Base-by-base conservation (phyloP, 2,888 invertebrate species). In the Cosmia trapezina region DNA sequence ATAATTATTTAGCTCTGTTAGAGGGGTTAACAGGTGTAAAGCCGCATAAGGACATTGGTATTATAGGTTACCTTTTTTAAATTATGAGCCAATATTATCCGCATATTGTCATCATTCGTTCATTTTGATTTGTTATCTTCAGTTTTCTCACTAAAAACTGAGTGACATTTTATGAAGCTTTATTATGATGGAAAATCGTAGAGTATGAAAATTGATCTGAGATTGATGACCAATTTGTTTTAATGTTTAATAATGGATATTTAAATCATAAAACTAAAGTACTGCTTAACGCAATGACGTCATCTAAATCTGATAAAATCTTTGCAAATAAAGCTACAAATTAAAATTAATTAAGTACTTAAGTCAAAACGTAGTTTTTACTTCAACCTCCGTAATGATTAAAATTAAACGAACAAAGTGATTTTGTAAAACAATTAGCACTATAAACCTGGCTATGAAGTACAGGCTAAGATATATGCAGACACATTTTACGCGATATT, bases 271-370 rank as follows among this genome's bases (percentile, higher is more conserved):
- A 22, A 53, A 49, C 19, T 56, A n/a, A 61, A 33, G 43, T 53
- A 70, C 41, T 70, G 1, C 19, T 53, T 1, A 51, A 53, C 12
- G 12, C 22, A 63, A 56, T 70, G 22, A 69, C 63, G 49, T 74
- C 69, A 70, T 11, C 8, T 12, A 43, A 49, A 47, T n/a, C 17
- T 49, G 54, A 73, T 74, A 57, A 72, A 74, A 74, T 67, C 66
- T 77, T 70, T 49, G 63, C 81, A 72, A 84, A 78, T 81, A 74
- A 68, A 83, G 12, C 53, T 51, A 72, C 61, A 80, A 70, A 77
- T 73, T 80, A 76, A 83, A 70, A 66, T 70, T 70, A 80, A 80
- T 77, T 77, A 28, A 28, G 28, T 28, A 77, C 70, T 65, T 6
- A 63, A n/a, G 33, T 51, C 65, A 60, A 70, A 76, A 77, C 77